These are phyloP conservation scores for Tetragonula clypearis DNA, from an alignment of 1,140 invertebrate genomes.

Conservation along the genomic window DNA sequence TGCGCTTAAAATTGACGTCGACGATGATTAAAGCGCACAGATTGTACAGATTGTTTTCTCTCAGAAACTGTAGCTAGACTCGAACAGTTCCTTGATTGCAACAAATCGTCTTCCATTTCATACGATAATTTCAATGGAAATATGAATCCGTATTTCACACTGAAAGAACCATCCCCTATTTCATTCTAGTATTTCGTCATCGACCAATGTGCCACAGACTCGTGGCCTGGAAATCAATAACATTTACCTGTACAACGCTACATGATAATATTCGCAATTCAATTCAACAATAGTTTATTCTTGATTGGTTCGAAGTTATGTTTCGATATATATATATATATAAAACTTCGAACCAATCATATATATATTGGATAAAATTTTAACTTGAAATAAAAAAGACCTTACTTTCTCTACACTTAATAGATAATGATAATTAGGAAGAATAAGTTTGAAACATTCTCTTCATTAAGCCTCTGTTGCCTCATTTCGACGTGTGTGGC, in stretches of 20 bases:
- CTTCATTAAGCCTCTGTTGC: not conserved
- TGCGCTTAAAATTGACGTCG: not conserved
- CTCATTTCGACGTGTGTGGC: not conserved
- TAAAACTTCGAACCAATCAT: too few relatives aligned
- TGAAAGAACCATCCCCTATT: not conserved
- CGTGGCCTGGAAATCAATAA: slow-evolving; percentile 13
- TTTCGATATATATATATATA: not conserved
- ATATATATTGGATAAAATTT: too few relatives aligned
- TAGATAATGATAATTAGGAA: not conserved
- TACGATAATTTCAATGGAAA: not conserved
- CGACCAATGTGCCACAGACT: not conserved
- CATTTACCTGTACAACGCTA: slow-evolving; percentile 10
- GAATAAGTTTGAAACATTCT: not conserved
- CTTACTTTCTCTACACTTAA: too few relatives aligned
- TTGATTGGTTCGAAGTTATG: not conserved
- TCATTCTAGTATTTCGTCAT: not conserved
- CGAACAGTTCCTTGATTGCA: not conserved
- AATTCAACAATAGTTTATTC: not conserved
- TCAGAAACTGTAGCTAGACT: not conserved
- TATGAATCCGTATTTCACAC: not conserved
- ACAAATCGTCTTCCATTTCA: not conserved
- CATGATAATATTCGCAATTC: not conserved
- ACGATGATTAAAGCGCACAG: not conserved
- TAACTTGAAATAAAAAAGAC: too few relatives aligned
- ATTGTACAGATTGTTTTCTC: too few relatives aligned